phyloP scores from a whole-genome alignment of 1,140 invertebrate species.

The Thaumatotibia leucotreta region DNA sequence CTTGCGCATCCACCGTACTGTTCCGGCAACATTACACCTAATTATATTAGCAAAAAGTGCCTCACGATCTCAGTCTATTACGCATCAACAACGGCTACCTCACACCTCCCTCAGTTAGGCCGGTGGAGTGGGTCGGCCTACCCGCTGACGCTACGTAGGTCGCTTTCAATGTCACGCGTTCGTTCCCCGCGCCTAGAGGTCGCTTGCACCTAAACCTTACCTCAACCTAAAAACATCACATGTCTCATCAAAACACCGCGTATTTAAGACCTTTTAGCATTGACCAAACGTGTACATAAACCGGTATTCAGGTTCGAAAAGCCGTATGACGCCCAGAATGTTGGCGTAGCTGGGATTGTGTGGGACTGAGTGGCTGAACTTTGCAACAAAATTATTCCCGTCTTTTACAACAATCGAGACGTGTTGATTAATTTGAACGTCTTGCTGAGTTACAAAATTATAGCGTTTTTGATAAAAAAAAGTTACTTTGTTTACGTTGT shows the following conservation, averaged over 20 bases:
- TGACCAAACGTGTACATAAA: background rate
- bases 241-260: background rate
- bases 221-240: background rate
- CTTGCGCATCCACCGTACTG: background rate
- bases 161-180: constrained; percentile 6
- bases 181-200: constrained; percentile 2
- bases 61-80: background rate
- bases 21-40: background rate
- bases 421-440: background rate
- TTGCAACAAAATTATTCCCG: background rate
- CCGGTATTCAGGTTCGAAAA: background rate
- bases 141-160: background rate
- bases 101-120: background rate
- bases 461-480: background rate
- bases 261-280: background rate
- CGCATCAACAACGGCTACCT: background rate
- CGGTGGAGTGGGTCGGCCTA: background rate
- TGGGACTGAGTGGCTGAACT: background rate
- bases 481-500: background rate
- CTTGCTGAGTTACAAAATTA: background rate
- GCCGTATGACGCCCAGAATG: background rate
- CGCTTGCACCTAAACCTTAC: constrained; percentile 5
- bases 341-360: background rate
- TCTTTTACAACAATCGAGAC: constrained; percentile 4
- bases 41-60: background rate